Evolutionary conservation across 2,888 invertebrate genomes (phyloP), one percentile per base, ranked within the genome.

Genomic region (Ennomos fuscantarius): DNA sequence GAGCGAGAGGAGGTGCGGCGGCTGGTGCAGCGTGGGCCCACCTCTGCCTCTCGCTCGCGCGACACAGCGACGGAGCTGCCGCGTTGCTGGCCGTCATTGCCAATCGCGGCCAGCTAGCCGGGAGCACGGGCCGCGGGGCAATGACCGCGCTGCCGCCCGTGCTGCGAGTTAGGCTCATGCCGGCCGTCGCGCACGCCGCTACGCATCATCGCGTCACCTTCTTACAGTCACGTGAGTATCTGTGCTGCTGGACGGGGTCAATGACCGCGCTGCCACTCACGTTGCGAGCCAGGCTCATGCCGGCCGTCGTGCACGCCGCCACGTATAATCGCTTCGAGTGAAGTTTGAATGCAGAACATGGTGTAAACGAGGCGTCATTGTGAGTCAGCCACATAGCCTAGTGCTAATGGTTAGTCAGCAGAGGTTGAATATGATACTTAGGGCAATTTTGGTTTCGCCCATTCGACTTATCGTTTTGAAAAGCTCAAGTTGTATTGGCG

Each of bases 171-270:
- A 55, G 60, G 0, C 69, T 86, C 12, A 60, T 89, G 74, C 84
- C 87, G 1, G 88, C 89, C 1, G 45, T 89, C 0, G 89, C 89
- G n/a, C 82, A 86, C 70, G 84, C 87, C 9, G 89, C 90, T 1
- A 76, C 81, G 43, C 82, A 86, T 46, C 83, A 86, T 8, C 69
- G 87, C 3, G 58, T 66, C 47, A 62, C 80, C 1, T 84, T 86
- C 61, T 66, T 89, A 50, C 85, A 85, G 55, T 79, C 84, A 0
- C 68, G 89, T 90, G 8, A 81, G 84, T 50, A 44, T 12, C 11
- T 52, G 13, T 36, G 1, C 2, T 24, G 24, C 2, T 24, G 6
- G 24, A 24, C 0, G 24, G 5, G 24, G 24, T 24, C 24, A 24
- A 24, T 5, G 24, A 24, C 24, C 24, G 24, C 6, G 24, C 24